Evolutionary conservation across 2,888 invertebrate genomes (phyloP), one percentile per base, ranked within the genome.

Genomic region (Eumacrocentrus americanus): DNA sequence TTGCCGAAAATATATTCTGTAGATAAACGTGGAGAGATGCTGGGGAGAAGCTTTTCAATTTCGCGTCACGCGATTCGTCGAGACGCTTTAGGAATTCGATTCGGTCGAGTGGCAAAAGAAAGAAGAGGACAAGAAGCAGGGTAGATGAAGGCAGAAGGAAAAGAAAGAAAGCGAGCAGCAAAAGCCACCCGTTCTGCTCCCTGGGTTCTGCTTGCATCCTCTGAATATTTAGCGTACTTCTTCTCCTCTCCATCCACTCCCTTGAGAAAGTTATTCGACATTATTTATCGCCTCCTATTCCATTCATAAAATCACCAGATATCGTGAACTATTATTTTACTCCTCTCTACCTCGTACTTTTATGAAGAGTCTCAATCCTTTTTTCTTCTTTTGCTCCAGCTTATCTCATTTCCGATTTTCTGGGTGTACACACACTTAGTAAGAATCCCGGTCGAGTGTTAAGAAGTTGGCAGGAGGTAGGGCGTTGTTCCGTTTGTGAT

Each of bases 141-240:
- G 14, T 12, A 18, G 34, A 29, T n/a, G 40, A 34, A 29, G 12
- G 50, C 20, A 50, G 6, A 25, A 35, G 20, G 37, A 14, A 37
- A 42, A 38, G 20, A 42, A 29, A 34, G 16, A 22, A 37, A 40
- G 25, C n/a, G 52, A 52, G 40, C 16, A 25, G 58, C 56, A 52
- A 61, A 53, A 44, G 58, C 38, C 14, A 51, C 46, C 58, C 46
- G 53, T 58, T 54, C 20, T 22, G 23, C 52, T 56, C 42, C 29
- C 46, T 48, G 38, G 20, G 18, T 18, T 55, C 58, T 40, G 35
- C 63, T 56, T 56, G 63, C 61, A 56, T 64, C 61, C 58, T 48
- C 34, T 64, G 63, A 64, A 64, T 64, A 64, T 64, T 64, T 61
- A 64, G 52, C 42, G 34, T 20, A 9, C 29, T 18, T 52, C 37